These are phyloP conservation scores for Propsilocerus akamusi DNA, from an alignment of 1,140 invertebrate genomes.

Conservation along the genomic window DNA sequence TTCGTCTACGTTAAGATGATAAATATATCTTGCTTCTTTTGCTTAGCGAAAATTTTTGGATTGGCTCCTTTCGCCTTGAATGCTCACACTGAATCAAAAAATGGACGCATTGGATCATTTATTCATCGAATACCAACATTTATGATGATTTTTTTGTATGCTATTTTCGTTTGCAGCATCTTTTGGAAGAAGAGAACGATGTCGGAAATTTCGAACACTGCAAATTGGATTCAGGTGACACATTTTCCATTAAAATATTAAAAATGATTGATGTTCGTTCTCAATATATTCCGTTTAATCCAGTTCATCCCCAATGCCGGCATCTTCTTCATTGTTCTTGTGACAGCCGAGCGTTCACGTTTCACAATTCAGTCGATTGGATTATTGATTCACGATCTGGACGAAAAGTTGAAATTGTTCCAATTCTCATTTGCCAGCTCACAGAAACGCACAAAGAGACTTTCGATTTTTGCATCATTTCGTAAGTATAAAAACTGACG, in stretches of 20 bases:
- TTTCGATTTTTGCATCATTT: not conserved
- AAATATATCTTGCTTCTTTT: not conserved
- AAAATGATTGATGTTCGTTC: not conserved
- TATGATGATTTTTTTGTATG: not conserved
- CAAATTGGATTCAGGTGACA: not conserved
- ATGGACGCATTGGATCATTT: not conserved
- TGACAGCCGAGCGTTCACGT: not conserved
- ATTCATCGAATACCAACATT: not conserved
- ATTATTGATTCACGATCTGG: not conserved
- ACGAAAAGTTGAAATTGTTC: not conserved
- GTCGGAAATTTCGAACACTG: not conserved
- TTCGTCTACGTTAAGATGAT: not conserved
- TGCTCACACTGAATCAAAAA: not conserved
- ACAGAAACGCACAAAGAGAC: not conserved
- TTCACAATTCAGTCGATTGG: not conserved
- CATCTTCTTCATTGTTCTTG: not conserved
- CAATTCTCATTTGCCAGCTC: not conserved
- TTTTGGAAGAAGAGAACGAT: not conserved
- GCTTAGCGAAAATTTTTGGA: not conserved
- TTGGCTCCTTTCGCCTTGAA: not conserved
- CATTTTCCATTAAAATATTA: not conserved
- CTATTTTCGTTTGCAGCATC: not conserved
- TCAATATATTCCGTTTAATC: not conserved
- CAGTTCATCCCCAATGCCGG: not conserved
- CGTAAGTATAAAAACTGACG: not conserved